Percentiles rank a stretch among this genome's conserved stretches.
These are phyloP conservation scores for Chaetodon trifasciatus DNA, from an alignment of 2,797 vertebrate genomes.

Conservation along the genomic window DNA sequence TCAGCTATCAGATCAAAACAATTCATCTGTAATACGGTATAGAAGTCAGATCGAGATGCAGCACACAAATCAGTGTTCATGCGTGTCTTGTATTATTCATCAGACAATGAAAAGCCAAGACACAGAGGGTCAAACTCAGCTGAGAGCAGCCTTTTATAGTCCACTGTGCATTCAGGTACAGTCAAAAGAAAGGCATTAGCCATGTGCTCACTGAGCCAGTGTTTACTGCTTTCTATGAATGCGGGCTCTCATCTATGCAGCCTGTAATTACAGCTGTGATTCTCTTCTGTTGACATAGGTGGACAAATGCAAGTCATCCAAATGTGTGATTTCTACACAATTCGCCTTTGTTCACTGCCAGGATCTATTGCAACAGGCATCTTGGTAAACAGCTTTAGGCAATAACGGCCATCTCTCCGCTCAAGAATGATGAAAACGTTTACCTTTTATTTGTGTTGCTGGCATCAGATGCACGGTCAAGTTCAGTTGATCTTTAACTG, in stretches of 20 bases:
- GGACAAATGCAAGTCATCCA: conserved; percentile 74
- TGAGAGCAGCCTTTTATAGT: conserved; percentile 33
- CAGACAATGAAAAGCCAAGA: neutral
- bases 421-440: neutral
- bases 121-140: conserved; percentile 25
- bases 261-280: conserved; percentile 68
- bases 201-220: conserved; percentile 36
- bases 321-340: conserved; percentile 30
- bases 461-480: neutral
- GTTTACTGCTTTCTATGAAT: conserved; percentile 58
- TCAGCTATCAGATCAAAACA: neutral
- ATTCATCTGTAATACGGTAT: neutral
- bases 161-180: neutral
- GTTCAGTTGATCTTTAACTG: conserved; percentile 49
- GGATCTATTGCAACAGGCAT: conserved; percentile 3
- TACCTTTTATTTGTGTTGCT: conserved; percentile 11
- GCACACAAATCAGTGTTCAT: neutral
- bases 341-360: conserved; percentile 31
- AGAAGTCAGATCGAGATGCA: neutral
- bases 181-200: conserved; percentile 19
- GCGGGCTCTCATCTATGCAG: conserved; percentile 23
- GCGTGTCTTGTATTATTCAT: conserved; percentile 22
- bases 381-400: conserved; percentile 38
- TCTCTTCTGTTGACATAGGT: conserved; percentile 70
- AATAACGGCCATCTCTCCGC: neutral